phyloP scores from a whole-genome alignment of 1,140 invertebrate species.

The Helicoverpa zea region DNA sequence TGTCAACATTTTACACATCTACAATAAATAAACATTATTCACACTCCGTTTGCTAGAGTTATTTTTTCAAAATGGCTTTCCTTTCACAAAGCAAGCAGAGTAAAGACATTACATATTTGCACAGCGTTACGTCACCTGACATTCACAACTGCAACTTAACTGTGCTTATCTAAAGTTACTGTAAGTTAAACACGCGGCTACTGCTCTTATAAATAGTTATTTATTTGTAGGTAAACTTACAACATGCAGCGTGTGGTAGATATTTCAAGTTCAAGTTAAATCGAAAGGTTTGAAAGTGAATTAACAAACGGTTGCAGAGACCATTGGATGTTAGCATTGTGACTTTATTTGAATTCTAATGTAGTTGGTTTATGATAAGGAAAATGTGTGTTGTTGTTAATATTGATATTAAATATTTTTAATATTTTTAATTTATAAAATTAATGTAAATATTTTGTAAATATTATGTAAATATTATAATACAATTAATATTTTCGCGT shows the following conservation, averaged over 20 bases:
- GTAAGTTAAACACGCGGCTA: neutral
- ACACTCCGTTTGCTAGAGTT: neutral
- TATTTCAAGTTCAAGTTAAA: slow-evolving; percentile 2
- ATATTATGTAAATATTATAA: too few relatives aligned
- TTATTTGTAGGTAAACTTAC: neutral
- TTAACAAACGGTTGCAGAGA: too few relatives aligned
- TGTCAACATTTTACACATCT: too few relatives aligned
- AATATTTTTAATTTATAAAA: too few relatives aligned
- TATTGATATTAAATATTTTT: too few relatives aligned
- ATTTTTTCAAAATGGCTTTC: neutral
- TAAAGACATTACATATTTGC: neutral
- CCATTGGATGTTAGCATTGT: too few relatives aligned
- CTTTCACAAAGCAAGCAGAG: neutral
- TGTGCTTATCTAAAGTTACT: neutral
- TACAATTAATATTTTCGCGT: too few relatives aligned
- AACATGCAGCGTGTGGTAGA: neutral
- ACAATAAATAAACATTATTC: neutral
- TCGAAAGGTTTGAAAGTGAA: neutral
- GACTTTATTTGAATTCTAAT: too few relatives aligned
- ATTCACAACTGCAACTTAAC: neutral
- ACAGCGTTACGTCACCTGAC: neutral
- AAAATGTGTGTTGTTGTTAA: too few relatives aligned
- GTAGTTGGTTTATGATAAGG: too few relatives aligned
- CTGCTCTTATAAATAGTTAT: neutral
- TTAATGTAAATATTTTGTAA: too few relatives aligned